Evolutionary conservation across 2,888 invertebrate genomes (phyloP).

Genomic region (Automeris io): DNA sequence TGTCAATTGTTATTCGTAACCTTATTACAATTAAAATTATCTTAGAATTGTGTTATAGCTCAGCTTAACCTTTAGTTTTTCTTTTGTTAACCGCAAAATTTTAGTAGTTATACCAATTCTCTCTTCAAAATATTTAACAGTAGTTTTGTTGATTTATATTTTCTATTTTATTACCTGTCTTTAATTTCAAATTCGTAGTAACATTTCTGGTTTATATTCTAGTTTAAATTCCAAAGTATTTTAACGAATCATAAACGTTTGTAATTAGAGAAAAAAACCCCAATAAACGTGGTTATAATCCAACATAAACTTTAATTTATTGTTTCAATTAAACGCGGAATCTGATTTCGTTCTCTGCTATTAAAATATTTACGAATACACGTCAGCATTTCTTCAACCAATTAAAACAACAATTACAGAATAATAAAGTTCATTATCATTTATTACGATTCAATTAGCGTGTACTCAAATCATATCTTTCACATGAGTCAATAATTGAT

Average conservation of each 20-base stretch:
- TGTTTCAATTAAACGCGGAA: constrained; percentile 13
- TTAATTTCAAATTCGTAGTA: not conserved
- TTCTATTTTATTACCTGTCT: not conserved
- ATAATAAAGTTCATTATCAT: constrained; percentile 15
- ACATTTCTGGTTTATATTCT: not conserved
- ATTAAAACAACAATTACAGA: constrained; percentile 20
- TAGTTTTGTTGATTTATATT: not conserved
- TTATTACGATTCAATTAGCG: constrained; percentile 19
- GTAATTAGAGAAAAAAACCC: constrained; percentile 8
- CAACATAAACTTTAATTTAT: constrained; percentile 9
- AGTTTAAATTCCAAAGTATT: not conserved
- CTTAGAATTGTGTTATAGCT: no score
- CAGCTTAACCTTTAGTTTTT: no score
- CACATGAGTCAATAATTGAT: no score
- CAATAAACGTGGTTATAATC: constrained; percentile 6
- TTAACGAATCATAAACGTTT: constrained; percentile 5
- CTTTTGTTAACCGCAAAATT: no score
- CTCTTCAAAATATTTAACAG: no score
- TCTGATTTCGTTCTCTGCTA: constrained; percentile 12
- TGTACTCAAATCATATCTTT: no score
- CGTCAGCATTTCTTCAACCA: constrained; percentile 13
- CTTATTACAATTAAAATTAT: no score
- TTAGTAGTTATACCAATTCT: no score
- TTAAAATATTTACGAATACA: constrained; percentile 13
- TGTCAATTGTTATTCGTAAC: no score